phyloP scores from a whole-genome alignment of 2,888 invertebrate species.

The Andrena camellia region DNA sequence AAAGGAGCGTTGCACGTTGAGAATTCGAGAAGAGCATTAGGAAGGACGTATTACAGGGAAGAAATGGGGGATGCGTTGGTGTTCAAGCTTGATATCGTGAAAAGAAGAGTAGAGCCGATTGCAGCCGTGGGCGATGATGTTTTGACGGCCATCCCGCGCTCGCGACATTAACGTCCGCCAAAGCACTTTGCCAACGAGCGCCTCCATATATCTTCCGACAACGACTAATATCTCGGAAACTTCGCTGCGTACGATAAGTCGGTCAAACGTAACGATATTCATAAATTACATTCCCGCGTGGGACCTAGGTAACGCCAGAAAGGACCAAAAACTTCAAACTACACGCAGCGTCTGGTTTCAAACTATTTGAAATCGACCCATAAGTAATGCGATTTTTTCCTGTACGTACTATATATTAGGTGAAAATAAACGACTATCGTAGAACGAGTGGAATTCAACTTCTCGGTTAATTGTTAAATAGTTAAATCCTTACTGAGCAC shows the following conservation, averaged over 20 bases:
- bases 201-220: conserved; percentile 37
- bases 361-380: background rate
- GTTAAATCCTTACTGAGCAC: too few relatives aligned
- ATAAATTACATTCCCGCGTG: conserved; percentile 42
- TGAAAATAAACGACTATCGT: too few relatives aligned
- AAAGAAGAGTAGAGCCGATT: conserved; percentile 9
- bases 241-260: conserved; percentile 51
- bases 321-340: too few relatives aligned
- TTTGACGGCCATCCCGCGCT: conserved; percentile 39
- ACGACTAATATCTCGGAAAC: conserved; percentile 57
- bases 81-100: background rate
- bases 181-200: conserved; percentile 38
- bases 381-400: too few relatives aligned
- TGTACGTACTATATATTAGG: too few relatives aligned
- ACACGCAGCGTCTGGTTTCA: background rate
- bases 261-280: conserved; percentile 49
- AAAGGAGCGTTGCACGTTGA: too few relatives aligned
- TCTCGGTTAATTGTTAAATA: too few relatives aligned
- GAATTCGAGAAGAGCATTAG: too few relatives aligned
- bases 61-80: background rate
- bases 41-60: background rate
- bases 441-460: too few relatives aligned
- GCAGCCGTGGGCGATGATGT: conserved; percentile 22
- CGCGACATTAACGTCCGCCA: conserved; percentile 33
- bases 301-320: background rate